These are phyloP conservation scores for Calyptommatus sinebrachiatus DNA, from an alignment of 2,113 vertebrate species.

Conservation along the genomic window DNA sequence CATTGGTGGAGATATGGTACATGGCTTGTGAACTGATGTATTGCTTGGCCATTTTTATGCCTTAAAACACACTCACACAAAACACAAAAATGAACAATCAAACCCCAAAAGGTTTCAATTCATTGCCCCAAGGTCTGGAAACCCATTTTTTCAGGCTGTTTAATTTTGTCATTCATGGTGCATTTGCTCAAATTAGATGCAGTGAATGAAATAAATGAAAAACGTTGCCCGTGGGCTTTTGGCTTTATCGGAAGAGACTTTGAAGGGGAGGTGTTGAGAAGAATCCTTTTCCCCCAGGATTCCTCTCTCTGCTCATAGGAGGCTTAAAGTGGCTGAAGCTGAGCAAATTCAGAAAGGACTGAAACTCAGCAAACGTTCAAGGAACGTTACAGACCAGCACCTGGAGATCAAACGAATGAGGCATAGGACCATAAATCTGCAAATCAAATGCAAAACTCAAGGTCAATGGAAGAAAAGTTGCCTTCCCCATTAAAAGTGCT, in stretches of 20 bases:
- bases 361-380: background rate
- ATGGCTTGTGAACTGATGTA: no score
- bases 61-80: no score
- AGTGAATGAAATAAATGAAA: slow-evolving; percentile 63
- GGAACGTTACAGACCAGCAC: background rate
- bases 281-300: slow-evolving; percentile 11
- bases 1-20: no score
- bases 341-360: slow-evolving; percentile 29
- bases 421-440: background rate
- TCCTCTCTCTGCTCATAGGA: slow-evolving; percentile 37
- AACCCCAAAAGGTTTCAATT: background rate
- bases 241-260: slow-evolving; percentile 49
- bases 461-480: background rate
- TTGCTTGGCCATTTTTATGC: no score
- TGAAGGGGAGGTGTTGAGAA: slow-evolving; percentile 31
- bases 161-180: slow-evolving; percentile 57
- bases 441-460: slow-evolving; percentile 15
- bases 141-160: slow-evolving; percentile 62
- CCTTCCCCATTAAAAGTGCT: background rate
- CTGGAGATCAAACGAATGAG: slow-evolving; percentile 13
- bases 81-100: no score
- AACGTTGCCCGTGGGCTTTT: slow-evolving; percentile 45
- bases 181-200: slow-evolving; percentile 63
- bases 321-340: slow-evolving; percentile 40
- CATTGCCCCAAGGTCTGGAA: slow-evolving; percentile 55